These are phyloP conservation scores for Syrphus vitripennis DNA, from an alignment of 2,888 invertebrate species.

Conservation along the genomic window DNA sequence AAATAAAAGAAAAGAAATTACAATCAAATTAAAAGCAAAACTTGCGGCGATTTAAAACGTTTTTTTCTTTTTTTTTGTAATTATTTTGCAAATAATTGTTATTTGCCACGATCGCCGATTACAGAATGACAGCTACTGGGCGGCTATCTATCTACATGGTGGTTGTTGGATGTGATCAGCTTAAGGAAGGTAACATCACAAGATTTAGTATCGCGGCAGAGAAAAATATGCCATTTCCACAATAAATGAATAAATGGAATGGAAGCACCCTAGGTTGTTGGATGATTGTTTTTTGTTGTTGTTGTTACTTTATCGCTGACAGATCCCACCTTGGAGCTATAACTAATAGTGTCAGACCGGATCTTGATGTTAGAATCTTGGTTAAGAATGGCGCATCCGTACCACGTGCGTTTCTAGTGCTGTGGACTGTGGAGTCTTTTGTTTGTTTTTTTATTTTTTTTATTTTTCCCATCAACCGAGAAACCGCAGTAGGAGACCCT, in stretches of 20 bases:
- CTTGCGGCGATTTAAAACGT: conserved; percentile 56
- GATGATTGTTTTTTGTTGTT: not conserved
- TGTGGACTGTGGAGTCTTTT: conserved; percentile 43
- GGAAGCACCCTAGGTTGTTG: conserved; percentile 30
- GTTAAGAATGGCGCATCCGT: conserved; percentile 53
- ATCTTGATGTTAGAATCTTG: conserved; percentile 62
- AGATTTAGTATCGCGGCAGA: conserved; percentile 55
- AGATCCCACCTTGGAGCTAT: conserved; percentile 65
- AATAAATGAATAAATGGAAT: conserved; percentile 15
- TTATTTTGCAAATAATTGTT: conserved; percentile 58
- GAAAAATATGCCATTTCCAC: conserved; percentile 39
- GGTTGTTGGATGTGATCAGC: not conserved
- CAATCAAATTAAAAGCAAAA: conserved; percentile 48
- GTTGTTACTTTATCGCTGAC: conserved; percentile 43
- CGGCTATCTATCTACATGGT: not conserved
- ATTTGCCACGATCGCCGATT: conserved; percentile 44
- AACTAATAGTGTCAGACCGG: conserved; percentile 66
- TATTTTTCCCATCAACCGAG: not conserved
- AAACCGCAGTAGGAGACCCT: conserved; percentile 8
- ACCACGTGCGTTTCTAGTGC: conserved; percentile 44
- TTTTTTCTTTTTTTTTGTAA: conserved; percentile 36
- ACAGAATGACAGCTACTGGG: conserved; percentile 8
- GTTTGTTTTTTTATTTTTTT: conserved; percentile 11
- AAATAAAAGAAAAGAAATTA: conserved; percentile 1
- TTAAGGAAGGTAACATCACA: conserved; percentile 24